These are phyloP conservation scores for Acronicta leporina DNA, from an alignment of 2,888 invertebrate genomes.

Conservation along the genomic window DNA sequence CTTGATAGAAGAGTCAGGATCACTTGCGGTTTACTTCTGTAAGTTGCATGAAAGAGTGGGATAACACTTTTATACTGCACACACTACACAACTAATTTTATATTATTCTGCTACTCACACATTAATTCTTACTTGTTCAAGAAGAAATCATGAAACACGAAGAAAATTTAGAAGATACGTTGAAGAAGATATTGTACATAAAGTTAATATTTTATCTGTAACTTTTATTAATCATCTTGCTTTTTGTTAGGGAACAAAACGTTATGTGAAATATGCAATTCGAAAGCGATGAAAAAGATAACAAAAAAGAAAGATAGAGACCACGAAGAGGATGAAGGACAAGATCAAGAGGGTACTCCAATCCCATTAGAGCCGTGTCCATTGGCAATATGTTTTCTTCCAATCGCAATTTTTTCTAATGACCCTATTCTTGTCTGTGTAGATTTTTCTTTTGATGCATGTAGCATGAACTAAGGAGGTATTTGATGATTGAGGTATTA, in stretches of 20 bases:
- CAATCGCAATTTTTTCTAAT: conserved; percentile 44
- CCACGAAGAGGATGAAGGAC: conserved; percentile 81
- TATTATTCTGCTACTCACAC: conserved; percentile 38
- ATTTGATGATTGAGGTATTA: conserved; percentile 19
- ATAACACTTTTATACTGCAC: conserved; percentile 58
- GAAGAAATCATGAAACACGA: conserved; percentile 8
- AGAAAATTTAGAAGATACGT: conserved; percentile 4
- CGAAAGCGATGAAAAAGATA: conserved; percentile 92
- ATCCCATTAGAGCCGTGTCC: conserved; percentile 50
- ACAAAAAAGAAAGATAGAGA: conserved; percentile 90
- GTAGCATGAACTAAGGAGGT: conserved; percentile 64
- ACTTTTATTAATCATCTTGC: conserved; percentile 68
- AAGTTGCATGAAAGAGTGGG: conserved; percentile 84
- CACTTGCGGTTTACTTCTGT: conserved; percentile 97
- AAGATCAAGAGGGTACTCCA: conserved; percentile 80
- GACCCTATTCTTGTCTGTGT: conserved; percentile 39
- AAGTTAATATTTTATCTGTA: conserved; percentile 18
- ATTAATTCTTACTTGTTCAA: conserved; percentile 23
- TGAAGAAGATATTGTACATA: conserved; percentile 15
- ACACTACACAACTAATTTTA: conserved; percentile 61
- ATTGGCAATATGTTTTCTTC: conserved; percentile 45
- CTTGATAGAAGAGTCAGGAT: conserved; percentile 94
- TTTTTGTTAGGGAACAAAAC: conserved; percentile 95
- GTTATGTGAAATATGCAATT: conserved; percentile 95
- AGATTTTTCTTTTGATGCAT: conserved; percentile 62